A percentile compares a stretch with the other conserved stretches of the same genome.
Conservation (phyloP, 2,113 vertebrate genomes). For the Cyprinus carpio region DNA sequence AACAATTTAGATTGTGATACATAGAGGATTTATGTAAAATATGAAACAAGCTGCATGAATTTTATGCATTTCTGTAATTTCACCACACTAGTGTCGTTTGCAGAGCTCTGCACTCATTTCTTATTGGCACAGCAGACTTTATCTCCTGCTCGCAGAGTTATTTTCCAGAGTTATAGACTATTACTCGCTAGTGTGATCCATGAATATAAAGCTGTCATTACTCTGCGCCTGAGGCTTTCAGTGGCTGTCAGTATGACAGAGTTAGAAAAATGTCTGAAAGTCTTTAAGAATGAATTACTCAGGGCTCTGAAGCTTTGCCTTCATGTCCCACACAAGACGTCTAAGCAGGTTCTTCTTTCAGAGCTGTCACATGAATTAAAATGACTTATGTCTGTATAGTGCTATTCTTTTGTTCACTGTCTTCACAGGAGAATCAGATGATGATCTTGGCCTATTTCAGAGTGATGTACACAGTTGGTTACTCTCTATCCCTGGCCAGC, state of each 20-base stretch:
- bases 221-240: conserved; percentile 5
- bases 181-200: not conserved
- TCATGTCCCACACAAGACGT: not conserved
- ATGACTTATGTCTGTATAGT: not conserved
- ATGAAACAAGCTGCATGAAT: not conserved
- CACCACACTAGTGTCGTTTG: not conserved
- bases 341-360: conserved; percentile 1
- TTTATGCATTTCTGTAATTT: conserved; percentile 8
- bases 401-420: not conserved
- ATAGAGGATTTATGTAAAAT: not conserved
- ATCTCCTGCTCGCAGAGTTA: conserved; percentile 5
- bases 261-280: conserved; percentile 16
- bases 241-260: not conserved
- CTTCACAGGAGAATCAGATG: conserved; percentile 67
- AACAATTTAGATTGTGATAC: not conserved
- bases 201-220: conserved; percentile 41
- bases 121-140: not conserved
- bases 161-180: not conserved
- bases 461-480: conserved; percentile 79
- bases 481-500: conserved; percentile 75
- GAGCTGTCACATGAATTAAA: not conserved
- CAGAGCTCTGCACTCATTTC: not conserved
- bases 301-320: not conserved
- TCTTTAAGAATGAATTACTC: conserved; percentile 1
- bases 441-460: conserved; percentile 72